Evolutionary conservation across 2,888 invertebrate genomes (phyloP), one percentile per base, ranked within the genome.

Genomic region (Chloromyia formosa): DNA sequence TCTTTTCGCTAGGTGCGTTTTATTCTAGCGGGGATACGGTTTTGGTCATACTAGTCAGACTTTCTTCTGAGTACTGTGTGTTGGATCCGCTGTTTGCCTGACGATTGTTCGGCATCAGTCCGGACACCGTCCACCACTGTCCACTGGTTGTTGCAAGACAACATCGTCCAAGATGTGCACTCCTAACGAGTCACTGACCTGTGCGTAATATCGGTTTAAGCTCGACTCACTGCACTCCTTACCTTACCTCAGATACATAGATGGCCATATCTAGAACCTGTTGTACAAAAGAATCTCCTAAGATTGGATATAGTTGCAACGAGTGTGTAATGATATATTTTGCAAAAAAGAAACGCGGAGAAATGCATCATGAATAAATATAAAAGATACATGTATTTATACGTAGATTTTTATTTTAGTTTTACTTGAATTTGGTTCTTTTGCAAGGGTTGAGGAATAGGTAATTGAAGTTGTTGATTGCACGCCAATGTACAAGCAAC

Each of bases 361-460:
- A 62, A 62, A 27, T 62, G 62, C 40, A 62, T 62, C 62, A 16
- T 27, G 62, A 62, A 62, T 62, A 62, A 62, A 62, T 35, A 62
- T 62, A 27, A 62, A 62, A 62, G 62, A 40, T 22, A 40, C 27
- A 35, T 35, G 27, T 35, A 35, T 35, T 35, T 35, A 35, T 35
- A 35, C 27, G 27, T 35, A 2, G 27, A 35, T 35, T 35, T 35
- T 35, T 35, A 7, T 35, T 35, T 35, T 35, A 35, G 27, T 35
- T 35, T 35, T 35, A 4, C 27, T 35, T 35, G 27, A 35, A 35
- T 35, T 35, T 7, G 27, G 27, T 35, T 18, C 14, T 62, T 40
- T 62, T 62, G 14, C 27, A 14, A 61, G 23, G 27, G 27, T 3
- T 27, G 27, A 27, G 60, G n/a, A 62, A 40, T 40, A 35, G 23